These are phyloP conservation scores for Lepidurus couesii DNA, from an alignment of 1,140 invertebrate species.

Conservation along the genomic window DNA sequence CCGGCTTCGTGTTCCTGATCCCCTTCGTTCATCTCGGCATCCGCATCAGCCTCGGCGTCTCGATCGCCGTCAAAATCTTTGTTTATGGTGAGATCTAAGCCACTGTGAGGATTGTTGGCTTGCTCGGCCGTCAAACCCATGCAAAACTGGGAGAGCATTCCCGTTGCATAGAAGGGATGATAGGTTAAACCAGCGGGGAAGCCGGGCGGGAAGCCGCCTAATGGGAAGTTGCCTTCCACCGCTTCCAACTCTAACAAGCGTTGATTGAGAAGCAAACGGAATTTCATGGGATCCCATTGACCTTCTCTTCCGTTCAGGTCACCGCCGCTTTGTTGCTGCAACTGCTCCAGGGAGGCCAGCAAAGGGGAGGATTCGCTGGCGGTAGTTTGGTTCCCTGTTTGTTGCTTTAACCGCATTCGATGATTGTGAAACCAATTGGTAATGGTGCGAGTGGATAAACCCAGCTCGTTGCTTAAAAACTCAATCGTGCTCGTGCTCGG, in stretches of 20 bases:
- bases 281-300: constrained; percentile 80
- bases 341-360: constrained; percentile 43
- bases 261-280: constrained; percentile 78
- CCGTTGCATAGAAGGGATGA: constrained; percentile 35
- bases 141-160: constrained; percentile 33
- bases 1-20: constrained; percentile 39
- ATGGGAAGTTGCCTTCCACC: constrained; percentile 18
- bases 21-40: constrained; percentile 39
- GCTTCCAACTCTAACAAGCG: constrained; percentile 73
- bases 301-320: constrained; percentile 38
- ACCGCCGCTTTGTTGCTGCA: constrained; percentile 52
- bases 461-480: constrained; percentile 83
- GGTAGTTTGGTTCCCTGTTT: constrained; percentile 47
- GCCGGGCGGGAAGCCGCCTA: constrained; percentile 20
- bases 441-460: constrained; percentile 89
- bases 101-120: constrained; percentile 44
- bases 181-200: constrained; percentile 30
- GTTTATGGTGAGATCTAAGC: constrained; percentile 45
- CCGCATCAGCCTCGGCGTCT: constrained; percentile 29
- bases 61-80: constrained; percentile 36
- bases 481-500: constrained; percentile 93
- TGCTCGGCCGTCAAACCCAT: constrained; percentile 30
- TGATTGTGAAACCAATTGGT: constrained; percentile 99
- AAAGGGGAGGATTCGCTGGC: constrained; percentile 29
- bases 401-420: constrained; percentile 92